Conservation (phyloP, 2,888 invertebrate genomes). For the Esperia sulphurella region DNA sequence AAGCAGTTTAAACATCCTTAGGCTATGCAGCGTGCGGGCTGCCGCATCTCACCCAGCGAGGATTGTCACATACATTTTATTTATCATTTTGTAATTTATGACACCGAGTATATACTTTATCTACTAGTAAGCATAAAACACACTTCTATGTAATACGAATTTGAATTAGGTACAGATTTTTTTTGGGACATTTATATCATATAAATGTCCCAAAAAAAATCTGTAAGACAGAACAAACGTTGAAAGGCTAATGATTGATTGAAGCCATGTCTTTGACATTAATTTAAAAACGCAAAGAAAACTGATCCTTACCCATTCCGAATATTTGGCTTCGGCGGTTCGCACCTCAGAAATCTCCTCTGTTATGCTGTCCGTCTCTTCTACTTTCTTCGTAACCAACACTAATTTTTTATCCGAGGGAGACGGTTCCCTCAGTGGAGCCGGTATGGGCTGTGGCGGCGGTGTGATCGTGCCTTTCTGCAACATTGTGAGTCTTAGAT, state of each 20-base stretch:
- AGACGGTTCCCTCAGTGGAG: slow-evolving; percentile 22
- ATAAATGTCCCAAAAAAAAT: no score
- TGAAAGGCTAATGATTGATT: no score
- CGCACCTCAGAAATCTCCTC: slow-evolving; percentile 52
- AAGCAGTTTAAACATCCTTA: background rate
- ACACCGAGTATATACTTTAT: no score
- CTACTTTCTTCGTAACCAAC: slow-evolving; percentile 18
- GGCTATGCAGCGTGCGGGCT: slow-evolving; percentile 38
- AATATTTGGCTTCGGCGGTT: slow-evolving; percentile 35
- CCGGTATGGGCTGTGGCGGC: slow-evolving; percentile 40
- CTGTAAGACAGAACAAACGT: no score
- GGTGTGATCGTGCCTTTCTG: slow-evolving; percentile 29
- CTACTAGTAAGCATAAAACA: no score
- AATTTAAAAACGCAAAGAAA: no score
- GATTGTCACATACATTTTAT: no score
- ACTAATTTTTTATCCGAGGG: slow-evolving; percentile 3
- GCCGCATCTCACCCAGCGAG: slow-evolving; percentile 27
- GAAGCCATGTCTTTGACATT: no score
- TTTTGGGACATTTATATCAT: no score
- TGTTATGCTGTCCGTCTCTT: slow-evolving; percentile 47
- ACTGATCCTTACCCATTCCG: slow-evolving; percentile 54
- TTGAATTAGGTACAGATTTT: no score
- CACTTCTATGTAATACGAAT: no score
- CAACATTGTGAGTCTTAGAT: slow-evolving; percentile 17
- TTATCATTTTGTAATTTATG: no score